These are phyloP conservation scores for Sisyra nigra DNA, from an alignment of 2,888 invertebrate species.

Conservation along the genomic window DNA sequence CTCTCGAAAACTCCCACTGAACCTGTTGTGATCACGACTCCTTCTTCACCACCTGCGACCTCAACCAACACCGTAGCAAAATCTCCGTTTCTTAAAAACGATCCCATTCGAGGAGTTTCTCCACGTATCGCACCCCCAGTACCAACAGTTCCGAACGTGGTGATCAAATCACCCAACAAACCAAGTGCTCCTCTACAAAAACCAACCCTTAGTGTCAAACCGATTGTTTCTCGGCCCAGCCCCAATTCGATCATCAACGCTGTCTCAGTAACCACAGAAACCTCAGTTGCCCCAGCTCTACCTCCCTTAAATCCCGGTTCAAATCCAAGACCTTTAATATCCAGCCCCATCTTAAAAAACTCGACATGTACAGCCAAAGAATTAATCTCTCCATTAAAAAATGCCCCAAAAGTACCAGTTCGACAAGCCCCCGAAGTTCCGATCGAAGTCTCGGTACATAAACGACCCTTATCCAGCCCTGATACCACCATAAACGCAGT, in stretches of 20 bases:
- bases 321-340: slow-evolving; percentile 56
- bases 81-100: slow-evolving; percentile 20
- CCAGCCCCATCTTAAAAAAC: slow-evolving; percentile 63
- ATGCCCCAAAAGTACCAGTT: slow-evolving; percentile 39
- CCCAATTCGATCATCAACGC: slow-evolving; percentile 24
- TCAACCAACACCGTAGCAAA: slow-evolving; percentile 6
- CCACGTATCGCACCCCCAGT: slow-evolving; percentile 47
- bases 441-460: slow-evolving; percentile 22
- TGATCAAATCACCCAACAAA: slow-evolving; percentile 22
- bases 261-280: slow-evolving; percentile 28
- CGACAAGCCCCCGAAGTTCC: slow-evolving; percentile 42
- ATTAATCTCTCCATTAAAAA: slow-evolving; percentile 43
- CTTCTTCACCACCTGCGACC: slow-evolving; percentile 8
- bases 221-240: slow-evolving; percentile 12
- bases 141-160: slow-evolving; percentile 29
- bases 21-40: slow-evolving; percentile 14
- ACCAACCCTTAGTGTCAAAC: slow-evolving; percentile 8
- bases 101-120: slow-evolving; percentile 24
- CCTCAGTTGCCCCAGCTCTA: slow-evolving; percentile 31
- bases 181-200: slow-evolving; percentile 13
- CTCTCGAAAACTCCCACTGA: slow-evolving; percentile 30
- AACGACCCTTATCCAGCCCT: slow-evolving; percentile 33
- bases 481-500: slow-evolving; percentile 20
- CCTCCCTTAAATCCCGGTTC: slow-evolving; percentile 47
- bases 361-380: slow-evolving; percentile 69